These are phyloP conservation scores for Echinometra lucunter DNA, from an alignment of 53 echinoderm and acorn worm genomes.

Conservation along the genomic window DNA sequence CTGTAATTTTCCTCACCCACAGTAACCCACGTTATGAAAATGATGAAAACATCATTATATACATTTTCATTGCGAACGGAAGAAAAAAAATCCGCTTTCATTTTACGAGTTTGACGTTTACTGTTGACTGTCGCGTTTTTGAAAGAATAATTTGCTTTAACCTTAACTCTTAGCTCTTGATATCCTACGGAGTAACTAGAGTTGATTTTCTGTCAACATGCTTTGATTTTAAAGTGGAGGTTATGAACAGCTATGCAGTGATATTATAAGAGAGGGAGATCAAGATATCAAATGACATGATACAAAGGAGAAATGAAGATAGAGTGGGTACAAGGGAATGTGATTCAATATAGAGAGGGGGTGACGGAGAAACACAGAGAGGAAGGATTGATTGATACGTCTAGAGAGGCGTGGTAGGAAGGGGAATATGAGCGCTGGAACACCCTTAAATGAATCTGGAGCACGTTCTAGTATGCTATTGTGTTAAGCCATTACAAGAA, in stretches of 20 bases:
- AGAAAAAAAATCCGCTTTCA: too few relatives aligned
- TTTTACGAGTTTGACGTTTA: too few relatives aligned
- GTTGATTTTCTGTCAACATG: not conserved
- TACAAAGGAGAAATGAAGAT: not conserved
- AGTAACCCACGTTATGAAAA: not conserved
- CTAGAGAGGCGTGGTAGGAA: not conserved
- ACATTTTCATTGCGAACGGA: too few relatives aligned
- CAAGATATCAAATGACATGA: not conserved
- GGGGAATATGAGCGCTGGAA: not conserved
- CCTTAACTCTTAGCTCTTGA: too few relatives aligned
- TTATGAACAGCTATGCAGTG: not conserved
- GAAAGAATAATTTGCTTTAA: too few relatives aligned
- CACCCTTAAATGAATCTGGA: not conserved
- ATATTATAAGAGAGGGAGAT: not conserved
- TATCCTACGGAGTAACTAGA: too few relatives aligned
- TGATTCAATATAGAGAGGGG: not conserved
- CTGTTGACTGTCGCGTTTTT: too few relatives aligned
- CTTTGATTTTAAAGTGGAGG: not conserved
- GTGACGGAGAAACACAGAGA: not conserved
- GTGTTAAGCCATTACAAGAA: not conserved
- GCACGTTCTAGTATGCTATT: slow-evolving; percentile 1
- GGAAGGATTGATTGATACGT: not conserved
- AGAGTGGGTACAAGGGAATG: not conserved
- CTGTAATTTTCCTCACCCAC: not conserved
- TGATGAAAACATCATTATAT: too few relatives aligned